These are phyloP conservation scores for Tetragnatha versicolor DNA, from an alignment of 1,140 invertebrate species.

Conservation along the genomic window DNA sequence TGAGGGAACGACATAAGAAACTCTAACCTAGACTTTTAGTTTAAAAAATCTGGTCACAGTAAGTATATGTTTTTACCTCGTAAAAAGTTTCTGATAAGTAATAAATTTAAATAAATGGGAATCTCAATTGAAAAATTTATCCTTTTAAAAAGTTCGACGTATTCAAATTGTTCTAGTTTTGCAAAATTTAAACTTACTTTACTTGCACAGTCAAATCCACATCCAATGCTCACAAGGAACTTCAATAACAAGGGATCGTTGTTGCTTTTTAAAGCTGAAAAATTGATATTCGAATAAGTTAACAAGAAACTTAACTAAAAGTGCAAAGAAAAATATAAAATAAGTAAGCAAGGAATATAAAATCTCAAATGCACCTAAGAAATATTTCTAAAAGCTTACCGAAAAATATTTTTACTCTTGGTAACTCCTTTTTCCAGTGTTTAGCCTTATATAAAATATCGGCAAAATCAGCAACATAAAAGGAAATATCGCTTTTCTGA, in stretches of 20 bases:
- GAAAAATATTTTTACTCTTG: constrained; percentile 91
- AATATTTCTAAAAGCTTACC: constrained; percentile 18
- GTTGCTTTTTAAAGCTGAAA: constrained; percentile 95
- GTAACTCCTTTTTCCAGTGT: constrained; percentile 83
- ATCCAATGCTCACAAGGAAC: constrained; percentile 83
- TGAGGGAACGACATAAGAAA: no score
- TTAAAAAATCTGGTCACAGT: no score
- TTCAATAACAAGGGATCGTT: constrained; percentile 82
- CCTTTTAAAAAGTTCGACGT: not conserved
- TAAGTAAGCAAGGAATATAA: no score
- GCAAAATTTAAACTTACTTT: constrained; percentile 77
- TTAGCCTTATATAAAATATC: constrained; percentile 85
- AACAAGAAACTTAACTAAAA: no score
- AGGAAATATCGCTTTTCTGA: constrained; percentile 77
- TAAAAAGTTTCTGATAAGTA: not conserved
- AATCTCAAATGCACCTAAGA: no score
- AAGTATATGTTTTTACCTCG: no score
- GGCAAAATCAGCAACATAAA: constrained; percentile 91
- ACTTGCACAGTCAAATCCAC: constrained; percentile 95
- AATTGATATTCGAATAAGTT: no score
- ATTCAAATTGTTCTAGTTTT: not conserved
- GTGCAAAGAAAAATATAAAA: no score
- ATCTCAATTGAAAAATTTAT: not conserved
- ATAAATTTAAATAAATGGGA: not conserved
- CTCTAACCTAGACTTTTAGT: no score